Conservation (phyloP, 2,113 vertebrate genomes). For the Emydura subglobosa region DNA sequence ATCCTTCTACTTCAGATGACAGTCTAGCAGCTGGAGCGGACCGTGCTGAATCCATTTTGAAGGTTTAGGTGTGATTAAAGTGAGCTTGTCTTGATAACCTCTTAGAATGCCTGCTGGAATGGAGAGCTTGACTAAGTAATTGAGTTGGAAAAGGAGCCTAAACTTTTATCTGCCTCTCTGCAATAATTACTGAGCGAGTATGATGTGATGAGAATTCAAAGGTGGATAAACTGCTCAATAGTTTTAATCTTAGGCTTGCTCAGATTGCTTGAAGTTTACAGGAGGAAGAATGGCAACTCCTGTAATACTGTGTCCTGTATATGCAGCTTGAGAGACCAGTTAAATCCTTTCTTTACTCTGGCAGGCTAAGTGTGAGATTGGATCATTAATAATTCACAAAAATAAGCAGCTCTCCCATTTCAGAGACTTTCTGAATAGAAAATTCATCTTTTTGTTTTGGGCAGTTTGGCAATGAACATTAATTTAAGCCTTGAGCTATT, state of each 20-base stretch:
- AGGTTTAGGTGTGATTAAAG: background rate
- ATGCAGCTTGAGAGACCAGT: background rate
- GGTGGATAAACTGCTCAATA: background rate
- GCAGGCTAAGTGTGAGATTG: background rate
- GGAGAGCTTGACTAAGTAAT: background rate
- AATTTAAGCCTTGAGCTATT: background rate
- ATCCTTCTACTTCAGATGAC: background rate
- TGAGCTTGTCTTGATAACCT: background rate
- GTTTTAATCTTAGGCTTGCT: background rate
- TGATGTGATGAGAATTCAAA: background rate
- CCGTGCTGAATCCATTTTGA: background rate
- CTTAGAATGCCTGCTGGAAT: background rate
- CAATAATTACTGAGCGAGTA: background rate
- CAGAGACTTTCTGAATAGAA: background rate
- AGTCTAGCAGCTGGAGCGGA: background rate
- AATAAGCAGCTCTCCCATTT: background rate
- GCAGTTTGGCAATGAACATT: background rate
- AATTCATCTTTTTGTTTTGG: background rate
- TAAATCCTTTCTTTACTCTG: background rate
- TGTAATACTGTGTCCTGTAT: background rate
- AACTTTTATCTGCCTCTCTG: background rate
- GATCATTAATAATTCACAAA: background rate
- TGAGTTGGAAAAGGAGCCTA: constrained; percentile 5
- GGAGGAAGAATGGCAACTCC: background rate
- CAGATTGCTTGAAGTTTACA: background rate